Evolutionary conservation across 2,888 invertebrate species (phyloP).

Genomic region (Peribatodes rhomboidaria): DNA sequence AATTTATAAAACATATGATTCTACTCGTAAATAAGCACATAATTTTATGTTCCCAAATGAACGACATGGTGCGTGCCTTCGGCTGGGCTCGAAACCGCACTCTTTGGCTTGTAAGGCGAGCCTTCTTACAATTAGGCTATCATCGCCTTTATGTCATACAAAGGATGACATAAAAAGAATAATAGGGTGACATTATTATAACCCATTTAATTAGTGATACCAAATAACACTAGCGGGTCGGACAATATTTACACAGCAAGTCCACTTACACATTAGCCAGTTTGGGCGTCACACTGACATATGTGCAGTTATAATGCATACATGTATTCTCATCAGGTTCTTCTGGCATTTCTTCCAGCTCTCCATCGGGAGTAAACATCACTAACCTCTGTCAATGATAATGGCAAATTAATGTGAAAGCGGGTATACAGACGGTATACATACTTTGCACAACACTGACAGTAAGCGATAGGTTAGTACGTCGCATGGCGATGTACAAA

Average conservation of each 20-base stretch:
- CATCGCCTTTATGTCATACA: too few relatives aligned
- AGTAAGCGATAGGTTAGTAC: slow-evolving; percentile 33
- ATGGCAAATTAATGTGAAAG: not conserved
- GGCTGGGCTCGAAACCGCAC: too few relatives aligned
- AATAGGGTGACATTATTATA: too few relatives aligned
- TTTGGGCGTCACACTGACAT: slow-evolving; percentile 78
- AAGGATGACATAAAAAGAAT: not conserved
- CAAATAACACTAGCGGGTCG: too few relatives aligned
- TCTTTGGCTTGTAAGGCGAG: too few relatives aligned
- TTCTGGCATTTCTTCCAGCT: slow-evolving; percentile 73
- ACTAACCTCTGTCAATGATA: slow-evolving; percentile 63
- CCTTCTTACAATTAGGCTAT: too few relatives aligned
- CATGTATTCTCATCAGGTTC: slow-evolving; percentile 70
- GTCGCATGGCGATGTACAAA: not conserved
- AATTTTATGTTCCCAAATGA: too few relatives aligned
- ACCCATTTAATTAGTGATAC: too few relatives aligned
- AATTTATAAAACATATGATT: too few relatives aligned
- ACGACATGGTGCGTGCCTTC: too few relatives aligned
- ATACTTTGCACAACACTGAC: slow-evolving; percentile 25
- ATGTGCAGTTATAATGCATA: slow-evolving; percentile 79
- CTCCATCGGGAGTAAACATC: slow-evolving; percentile 70
- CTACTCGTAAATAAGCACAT: too few relatives aligned
- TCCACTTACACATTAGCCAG: slow-evolving; percentile 73
- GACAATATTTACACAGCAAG: not conserved
- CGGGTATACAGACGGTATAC: not conserved